A percentile compares a stretch with the other conserved stretches of the same genome.
Evolutionary conservation across 2,113 vertebrate species (phyloP).

Genomic region (Nothocercus nigrocapillus): DNA sequence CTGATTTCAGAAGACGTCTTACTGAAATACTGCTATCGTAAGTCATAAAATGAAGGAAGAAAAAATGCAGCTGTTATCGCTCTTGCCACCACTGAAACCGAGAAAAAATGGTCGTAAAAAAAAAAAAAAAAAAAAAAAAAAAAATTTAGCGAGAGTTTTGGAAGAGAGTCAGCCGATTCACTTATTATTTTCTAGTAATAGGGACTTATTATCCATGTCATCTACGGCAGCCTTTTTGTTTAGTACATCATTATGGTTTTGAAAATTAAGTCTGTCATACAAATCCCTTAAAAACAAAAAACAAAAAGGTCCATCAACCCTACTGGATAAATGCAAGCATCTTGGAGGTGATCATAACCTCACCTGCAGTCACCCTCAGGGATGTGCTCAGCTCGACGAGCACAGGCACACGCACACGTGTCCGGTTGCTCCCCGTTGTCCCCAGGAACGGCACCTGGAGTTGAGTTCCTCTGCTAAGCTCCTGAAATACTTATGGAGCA

Average conservation of each 20-base stretch:
- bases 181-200: constrained; percentile 24
- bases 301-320: not conserved
- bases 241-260: not conserved
- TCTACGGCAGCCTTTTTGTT: constrained; percentile 10
- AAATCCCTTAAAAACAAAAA: not conserved
- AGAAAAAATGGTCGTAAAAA: not conserved
- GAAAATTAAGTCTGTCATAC: not conserved
- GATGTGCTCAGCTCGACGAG: not conserved
- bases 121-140: not conserved
- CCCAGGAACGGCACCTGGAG: not conserved
- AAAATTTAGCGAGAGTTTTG: not conserved
- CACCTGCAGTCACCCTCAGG: not conserved
- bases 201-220: not conserved
- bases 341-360: too few relatives aligned
- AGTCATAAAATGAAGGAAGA: not conserved
- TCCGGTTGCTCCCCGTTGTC: not conserved
- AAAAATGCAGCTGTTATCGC: not conserved
- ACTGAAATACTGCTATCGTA: not conserved
- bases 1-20: not conserved
- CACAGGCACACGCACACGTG: accelerated
- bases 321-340: not conserved
- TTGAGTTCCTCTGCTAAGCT: accelerated
- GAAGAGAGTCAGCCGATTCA: constrained; percentile 26
- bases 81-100: not conserved
- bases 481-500: accelerated